phyloP scores from a whole-genome alignment of 2,113 vertebrate species.

The Hemiprocne comata region DNA sequence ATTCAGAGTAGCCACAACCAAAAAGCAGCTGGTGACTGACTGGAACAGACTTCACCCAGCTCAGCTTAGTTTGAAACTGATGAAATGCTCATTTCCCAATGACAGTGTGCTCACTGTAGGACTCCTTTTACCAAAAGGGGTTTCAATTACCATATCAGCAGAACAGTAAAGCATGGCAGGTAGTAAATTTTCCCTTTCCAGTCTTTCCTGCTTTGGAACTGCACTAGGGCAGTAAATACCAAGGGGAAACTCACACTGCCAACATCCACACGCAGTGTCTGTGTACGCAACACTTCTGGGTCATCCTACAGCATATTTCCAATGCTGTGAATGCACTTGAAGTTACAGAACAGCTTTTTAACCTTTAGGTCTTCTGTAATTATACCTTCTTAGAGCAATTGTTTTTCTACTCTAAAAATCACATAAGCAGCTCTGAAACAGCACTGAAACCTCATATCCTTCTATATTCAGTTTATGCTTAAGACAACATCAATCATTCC shows the following conservation, averaged over 20 bases:
- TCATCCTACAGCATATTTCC: slow-evolving; percentile 46
- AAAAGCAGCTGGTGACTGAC: not conserved
- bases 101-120: not conserved
- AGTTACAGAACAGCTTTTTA: slow-evolving; percentile 1
- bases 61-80: not conserved
- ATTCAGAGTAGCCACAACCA: not conserved
- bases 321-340: not conserved
- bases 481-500: not conserved
- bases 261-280: slow-evolving; percentile 29
- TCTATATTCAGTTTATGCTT: not conserved
- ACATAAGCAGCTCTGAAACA: not conserved
- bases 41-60: not conserved
- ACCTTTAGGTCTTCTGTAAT: not conserved
- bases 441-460: not conserved
- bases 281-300: slow-evolving; percentile 19
- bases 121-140: not conserved
- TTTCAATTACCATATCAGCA: not conserved
- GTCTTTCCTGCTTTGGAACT: slow-evolving; percentile 52
- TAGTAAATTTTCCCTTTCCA: slow-evolving; percentile 51
- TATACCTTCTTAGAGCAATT: not conserved
- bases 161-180: slow-evolving; percentile 25
- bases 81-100: not conserved
- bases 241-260: slow-evolving; percentile 41
- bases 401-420: not conserved
- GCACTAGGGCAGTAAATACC: slow-evolving; percentile 25